A percentile compares a stretch with the other conserved stretches of the same genome.
Conservation (phyloP, 2,888 invertebrate genomes). For the Daptonema setosum region DNA sequence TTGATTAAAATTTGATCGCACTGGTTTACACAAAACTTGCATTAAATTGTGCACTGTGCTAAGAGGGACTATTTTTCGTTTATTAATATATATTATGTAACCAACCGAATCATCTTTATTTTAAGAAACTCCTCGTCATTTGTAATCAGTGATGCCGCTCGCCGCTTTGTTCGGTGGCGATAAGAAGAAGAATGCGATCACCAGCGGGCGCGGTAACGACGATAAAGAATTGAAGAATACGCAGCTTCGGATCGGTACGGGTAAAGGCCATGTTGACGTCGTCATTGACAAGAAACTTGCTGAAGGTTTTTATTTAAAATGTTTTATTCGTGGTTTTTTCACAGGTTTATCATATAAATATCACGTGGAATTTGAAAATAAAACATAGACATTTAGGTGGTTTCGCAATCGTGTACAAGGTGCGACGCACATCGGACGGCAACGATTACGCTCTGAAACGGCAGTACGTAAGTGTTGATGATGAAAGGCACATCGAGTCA, state of each 20-base stretch:
- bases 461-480: slow-evolving; percentile 65
- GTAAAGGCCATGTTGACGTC: background rate
- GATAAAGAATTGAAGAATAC: background rate
- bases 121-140: too few species aligned
- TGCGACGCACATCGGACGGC: slow-evolving; percentile 42
- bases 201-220: background rate
- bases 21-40: too few species aligned
- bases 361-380: too few species aligned
- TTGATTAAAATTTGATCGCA: too few species aligned
- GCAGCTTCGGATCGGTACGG: background rate
- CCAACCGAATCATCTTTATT: too few species aligned
- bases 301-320: slow-evolving; percentile 15
- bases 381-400: slow-evolving; percentile 42
- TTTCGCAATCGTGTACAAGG: slow-evolving; percentile 72
- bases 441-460: slow-evolving; percentile 61
- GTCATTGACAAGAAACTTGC: slow-evolving; percentile 19
- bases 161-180: background rate
- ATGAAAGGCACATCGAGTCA: slow-evolving; percentile 54
- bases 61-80: too few species aligned
- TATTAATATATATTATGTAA: too few species aligned
- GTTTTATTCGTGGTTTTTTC: background rate
- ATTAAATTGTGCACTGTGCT: too few species aligned
- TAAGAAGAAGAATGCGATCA: background rate
- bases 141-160: too few species aligned
- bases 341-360: too few species aligned